Percentiles rank a stretch among this genome's conserved stretches.
These are phyloP conservation scores for Rhabdornis inornatus DNA, from an alignment of 2,113 vertebrate genomes.

Conservation along the genomic window DNA sequence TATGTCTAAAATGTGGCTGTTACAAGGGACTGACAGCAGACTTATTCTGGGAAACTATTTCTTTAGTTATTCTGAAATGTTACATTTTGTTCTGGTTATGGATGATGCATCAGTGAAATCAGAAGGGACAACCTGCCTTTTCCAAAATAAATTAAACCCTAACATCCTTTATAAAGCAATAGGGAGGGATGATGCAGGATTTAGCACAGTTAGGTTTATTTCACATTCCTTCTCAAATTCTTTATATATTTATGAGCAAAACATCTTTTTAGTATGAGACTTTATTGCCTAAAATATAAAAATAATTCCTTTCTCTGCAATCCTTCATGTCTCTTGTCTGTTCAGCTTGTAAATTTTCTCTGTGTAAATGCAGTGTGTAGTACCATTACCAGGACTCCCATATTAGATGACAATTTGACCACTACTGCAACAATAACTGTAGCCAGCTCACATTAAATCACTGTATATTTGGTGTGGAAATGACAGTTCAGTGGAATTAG, in stretches of 20 bases:
- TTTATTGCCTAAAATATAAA: background rate
- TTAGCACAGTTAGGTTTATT: background rate
- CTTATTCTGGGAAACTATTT: background rate
- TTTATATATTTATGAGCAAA: background rate
- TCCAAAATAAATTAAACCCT: background rate
- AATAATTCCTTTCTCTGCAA: background rate
- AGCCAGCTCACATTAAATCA: background rate
- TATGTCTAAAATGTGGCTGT: background rate
- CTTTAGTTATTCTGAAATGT: background rate
- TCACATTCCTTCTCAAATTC: background rate
- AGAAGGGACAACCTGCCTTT: background rate
- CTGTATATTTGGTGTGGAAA: slow-evolving; percentile 7
- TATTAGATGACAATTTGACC: background rate
- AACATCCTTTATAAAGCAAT: background rate
- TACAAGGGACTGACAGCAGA: background rate
- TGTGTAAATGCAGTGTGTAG: background rate
- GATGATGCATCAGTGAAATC: background rate
- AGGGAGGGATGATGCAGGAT: background rate
- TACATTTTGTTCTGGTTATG: background rate
- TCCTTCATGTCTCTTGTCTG: background rate
- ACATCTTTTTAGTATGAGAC: background rate
- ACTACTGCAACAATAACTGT: background rate
- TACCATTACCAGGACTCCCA: background rate
- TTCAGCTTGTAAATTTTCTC: background rate
- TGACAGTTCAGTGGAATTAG: slow-evolving; percentile 19